Base-by-base conservation (phyloP, 2,888 invertebrate species). In the Stramonita haemastoma region DNA sequence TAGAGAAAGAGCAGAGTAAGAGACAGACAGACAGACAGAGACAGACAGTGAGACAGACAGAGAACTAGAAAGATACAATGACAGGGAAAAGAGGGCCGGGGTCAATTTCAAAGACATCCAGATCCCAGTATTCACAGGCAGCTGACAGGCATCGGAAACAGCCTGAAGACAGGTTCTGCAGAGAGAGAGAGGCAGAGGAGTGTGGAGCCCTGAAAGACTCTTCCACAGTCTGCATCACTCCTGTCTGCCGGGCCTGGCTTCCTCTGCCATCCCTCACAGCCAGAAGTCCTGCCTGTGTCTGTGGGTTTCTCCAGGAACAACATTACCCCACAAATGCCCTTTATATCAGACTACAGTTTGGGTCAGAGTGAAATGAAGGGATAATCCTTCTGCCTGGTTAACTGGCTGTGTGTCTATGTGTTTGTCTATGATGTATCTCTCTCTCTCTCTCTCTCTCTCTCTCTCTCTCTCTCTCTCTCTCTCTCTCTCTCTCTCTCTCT, bases 401-500 rank as follows among this genome's bases (percentile, higher is more conserved):
- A n/a, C n/a, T n/a, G n/a, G n/a, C n/a, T n/a, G n/a, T n/a, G n/a
- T n/a, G n/a, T n/a, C n/a, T n/a, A n/a, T n/a, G n/a, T n/a, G n/a
- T n/a, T n/a, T n/a, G n/a, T n/a, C n/a, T n/a, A n/a, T n/a, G n/a
- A n/a, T n/a, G n/a, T n/a, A n/a, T n/a, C n/a, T n/a, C n/a, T n/a
- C 11, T 19, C 11, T 11, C 19, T 60, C 19, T 60, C 60, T 19
- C 19, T 83, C 19, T 83, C 26, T 83, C 26, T 83, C 26, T 83
- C 26, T 83, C 26, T 83, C 26, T 29, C 83, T 83, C 83, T 83
- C 83, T 83, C 83, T 83, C 83, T 83, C 83, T 83, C 83, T 83
- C 83, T 83, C 83, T 83, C 83, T 83, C 83, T 83, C 83, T 83
- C 83, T 83, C 83, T 83, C 83, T 36, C 57, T 8, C 17, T 57